Percentiles rank a stretch among this genome's conserved stretches.
Evolutionary conservation across 2,113 vertebrate species (phyloP).

Genomic region (Dasypus novemcinctus): DNA sequence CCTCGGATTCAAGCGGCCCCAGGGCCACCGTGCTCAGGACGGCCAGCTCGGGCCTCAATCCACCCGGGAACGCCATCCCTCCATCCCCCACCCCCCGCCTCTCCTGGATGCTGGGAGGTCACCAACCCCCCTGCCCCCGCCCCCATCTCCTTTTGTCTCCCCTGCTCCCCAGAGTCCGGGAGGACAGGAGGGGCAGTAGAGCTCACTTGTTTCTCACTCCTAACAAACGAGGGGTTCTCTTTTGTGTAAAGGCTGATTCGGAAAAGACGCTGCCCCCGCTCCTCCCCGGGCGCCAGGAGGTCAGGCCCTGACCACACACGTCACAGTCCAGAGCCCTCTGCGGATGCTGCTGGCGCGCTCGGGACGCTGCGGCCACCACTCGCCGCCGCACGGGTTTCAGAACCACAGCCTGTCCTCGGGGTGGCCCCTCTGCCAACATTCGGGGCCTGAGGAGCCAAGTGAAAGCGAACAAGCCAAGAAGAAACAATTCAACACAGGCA

Average conservation of each 20-base stretch:
- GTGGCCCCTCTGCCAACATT: neutral
- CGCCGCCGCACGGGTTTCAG: neutral
- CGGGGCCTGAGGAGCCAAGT: neutral
- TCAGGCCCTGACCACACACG: fast-evolving
- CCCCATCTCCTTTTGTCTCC: too few relatives aligned
- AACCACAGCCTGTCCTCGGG: neutral
- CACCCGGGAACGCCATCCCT: too few relatives aligned
- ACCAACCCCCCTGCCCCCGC: too few relatives aligned
- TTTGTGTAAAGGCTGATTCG: neutral
- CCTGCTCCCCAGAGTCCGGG: neutral
- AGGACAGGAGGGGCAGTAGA: neutral
- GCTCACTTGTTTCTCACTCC: neutral
- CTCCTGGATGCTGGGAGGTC: too few relatives aligned
- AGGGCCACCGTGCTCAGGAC: too few relatives aligned
- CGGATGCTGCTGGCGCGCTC: neutral
- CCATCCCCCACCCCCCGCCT: neutral
- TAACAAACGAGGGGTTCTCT: neutral
- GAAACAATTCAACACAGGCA: neutral
- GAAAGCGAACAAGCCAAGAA: neutral
- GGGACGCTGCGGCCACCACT: fast-evolving
- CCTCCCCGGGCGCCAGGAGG: neutral
- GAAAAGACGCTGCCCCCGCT: neutral
- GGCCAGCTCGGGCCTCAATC: neutral
- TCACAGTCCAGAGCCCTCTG: fast-evolving
- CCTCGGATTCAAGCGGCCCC: neutral